phyloP scores from a whole-genome alignment of 1,140 invertebrate genomes.

The Pentalonia nigronervosa region DNA sequence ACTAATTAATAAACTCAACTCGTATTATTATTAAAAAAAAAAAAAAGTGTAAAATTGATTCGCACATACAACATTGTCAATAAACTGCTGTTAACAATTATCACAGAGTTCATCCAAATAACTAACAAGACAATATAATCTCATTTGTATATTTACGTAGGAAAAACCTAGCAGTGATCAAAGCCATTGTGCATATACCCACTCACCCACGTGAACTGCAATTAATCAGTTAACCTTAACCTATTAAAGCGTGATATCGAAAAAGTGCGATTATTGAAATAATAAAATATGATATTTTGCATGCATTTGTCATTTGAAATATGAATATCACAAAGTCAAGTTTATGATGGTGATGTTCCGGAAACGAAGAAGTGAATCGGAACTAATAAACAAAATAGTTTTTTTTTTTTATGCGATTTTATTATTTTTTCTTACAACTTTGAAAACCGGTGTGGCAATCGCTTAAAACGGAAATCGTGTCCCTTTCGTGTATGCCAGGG shows the following conservation, averaged over 20 bases:
- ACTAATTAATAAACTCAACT: neutral
- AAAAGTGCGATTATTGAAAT: neutral
- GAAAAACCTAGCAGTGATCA: neutral
- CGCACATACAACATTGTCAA: no score
- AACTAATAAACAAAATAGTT: conserved; percentile 46
- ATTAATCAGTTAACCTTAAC: neutral
- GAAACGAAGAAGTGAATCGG: conserved; percentile 33
- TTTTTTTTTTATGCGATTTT: conserved; percentile 19
- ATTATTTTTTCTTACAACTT: conserved; percentile 21
- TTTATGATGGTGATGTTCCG: neutral
- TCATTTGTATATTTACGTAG: neutral
- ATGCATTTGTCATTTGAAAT: neutral
- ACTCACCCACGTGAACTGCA: neutral
- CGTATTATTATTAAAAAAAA: no score
- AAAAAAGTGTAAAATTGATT: neutral
- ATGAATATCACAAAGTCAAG: neutral
- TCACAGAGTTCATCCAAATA: neutral
- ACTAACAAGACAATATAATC: neutral
- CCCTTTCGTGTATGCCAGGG: neutral
- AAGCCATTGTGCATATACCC: neutral
- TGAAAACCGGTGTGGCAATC: conserved; percentile 18
- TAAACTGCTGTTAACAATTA: no score
- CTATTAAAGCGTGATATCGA: neutral
- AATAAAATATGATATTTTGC: neutral
- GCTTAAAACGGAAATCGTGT: conserved; percentile 46